phyloP scores from a whole-genome alignment of 2,797 vertebrate species.

The Aulostomus chinensis region DNA sequence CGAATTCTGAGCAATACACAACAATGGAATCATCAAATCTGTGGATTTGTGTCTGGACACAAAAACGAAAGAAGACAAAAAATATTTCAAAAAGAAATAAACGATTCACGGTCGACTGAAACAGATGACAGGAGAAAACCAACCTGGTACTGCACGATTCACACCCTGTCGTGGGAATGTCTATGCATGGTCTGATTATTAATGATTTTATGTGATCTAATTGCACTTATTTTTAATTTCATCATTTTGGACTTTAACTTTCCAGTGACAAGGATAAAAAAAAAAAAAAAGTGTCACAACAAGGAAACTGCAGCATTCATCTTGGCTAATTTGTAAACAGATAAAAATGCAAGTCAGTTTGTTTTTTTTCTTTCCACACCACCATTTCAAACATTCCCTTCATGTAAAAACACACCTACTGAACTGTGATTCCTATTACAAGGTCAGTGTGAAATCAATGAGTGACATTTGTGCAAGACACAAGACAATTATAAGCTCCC shows the following conservation, averaged over 20 bases:
- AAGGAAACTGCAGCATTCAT: constrained; percentile 80
- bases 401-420: constrained; percentile 53
- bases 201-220: constrained; percentile 72
- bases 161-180: constrained; percentile 72
- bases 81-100: constrained; percentile 16
- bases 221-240: constrained; percentile 81
- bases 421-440: constrained; percentile 60
- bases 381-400: constrained; percentile 74
- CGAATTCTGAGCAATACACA: no score
- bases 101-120: no score
- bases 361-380: constrained; percentile 40
- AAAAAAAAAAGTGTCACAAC: constrained; percentile 33
- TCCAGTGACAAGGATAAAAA: constrained; percentile 43
- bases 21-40: no score
- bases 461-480: constrained; percentile 73
- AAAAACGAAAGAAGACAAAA: constrained; percentile 1
- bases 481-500: constrained; percentile 60
- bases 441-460: constrained; percentile 73
- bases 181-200: constrained; percentile 52
- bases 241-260: constrained; percentile 49
- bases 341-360: constrained; percentile 77
- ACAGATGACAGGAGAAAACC: neutral
- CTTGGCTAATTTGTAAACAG: constrained; percentile 83
- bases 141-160: constrained; percentile 21
- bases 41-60: constrained; percentile 12